Conservation (phyloP, 2,888 invertebrate genomes). For the Oxytorus armatus region DNA sequence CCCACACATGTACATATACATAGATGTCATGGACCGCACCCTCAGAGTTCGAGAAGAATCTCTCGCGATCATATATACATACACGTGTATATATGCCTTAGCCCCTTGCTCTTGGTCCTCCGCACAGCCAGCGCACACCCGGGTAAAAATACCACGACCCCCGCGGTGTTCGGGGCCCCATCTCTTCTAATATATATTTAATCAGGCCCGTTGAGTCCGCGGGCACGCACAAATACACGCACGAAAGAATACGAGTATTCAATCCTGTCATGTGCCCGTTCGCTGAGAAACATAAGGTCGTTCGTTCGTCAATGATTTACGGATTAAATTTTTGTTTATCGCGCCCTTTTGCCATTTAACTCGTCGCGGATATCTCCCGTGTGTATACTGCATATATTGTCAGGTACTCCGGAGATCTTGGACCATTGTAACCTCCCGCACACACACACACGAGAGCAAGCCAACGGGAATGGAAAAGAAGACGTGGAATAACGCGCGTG, state of each 20-base stretch:
- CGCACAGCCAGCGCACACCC: constrained; percentile 74
- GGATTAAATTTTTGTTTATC: neutral
- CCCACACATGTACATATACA: constrained; percentile 22
- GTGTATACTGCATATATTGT: constrained; percentile 2
- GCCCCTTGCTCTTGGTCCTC: constrained; percentile 61
- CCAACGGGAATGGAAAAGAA: constrained; percentile 15
- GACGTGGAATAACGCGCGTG: constrained; percentile 28
- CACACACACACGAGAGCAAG: neutral
- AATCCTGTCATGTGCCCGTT: constrained; percentile 7
- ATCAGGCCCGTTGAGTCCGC: constrained; percentile 79
- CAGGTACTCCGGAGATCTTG: constrained; percentile 5
- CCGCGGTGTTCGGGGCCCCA: constrained; percentile 75
- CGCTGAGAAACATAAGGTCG: neutral
- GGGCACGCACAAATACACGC: constrained; percentile 43
- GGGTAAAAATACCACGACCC: constrained; percentile 81
- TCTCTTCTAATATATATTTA: constrained; percentile 83
- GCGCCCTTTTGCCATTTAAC: neutral
- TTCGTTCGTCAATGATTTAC: neutral
- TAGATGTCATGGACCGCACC: constrained; percentile 75
- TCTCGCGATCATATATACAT: constrained; percentile 31
- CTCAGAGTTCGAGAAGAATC: constrained; percentile 65
- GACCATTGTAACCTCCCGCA: constrained; percentile 41
- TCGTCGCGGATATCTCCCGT: neutral
- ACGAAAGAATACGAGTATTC: too few species aligned
- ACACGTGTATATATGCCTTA: constrained; percentile 7